These are phyloP conservation scores for Beris chalybata DNA, from an alignment of 2,888 invertebrate species.

Conservation along the genomic window DNA sequence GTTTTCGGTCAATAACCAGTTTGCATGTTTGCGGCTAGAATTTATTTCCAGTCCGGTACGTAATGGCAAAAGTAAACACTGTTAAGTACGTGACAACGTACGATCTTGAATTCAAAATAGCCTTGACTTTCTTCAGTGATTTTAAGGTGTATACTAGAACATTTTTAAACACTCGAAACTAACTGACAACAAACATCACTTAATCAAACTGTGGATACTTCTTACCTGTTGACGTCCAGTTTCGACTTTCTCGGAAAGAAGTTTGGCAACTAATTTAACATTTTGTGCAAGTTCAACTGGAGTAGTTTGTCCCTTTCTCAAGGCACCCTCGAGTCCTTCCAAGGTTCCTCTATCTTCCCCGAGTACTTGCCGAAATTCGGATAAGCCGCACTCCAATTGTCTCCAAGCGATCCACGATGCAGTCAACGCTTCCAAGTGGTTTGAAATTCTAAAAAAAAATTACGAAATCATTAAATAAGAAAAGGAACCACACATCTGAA, in stretches of 20 bases:
- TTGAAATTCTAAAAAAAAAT: constrained; percentile 64
- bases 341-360: constrained; percentile 65
- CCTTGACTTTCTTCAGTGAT: too few species aligned
- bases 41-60: too few species aligned
- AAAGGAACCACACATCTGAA: neutral
- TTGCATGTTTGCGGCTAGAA: too few species aligned
- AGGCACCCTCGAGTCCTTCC: constrained; percentile 54
- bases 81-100: too few species aligned
- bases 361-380: constrained; percentile 75
- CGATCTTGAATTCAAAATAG: too few species aligned
- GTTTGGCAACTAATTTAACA: constrained; percentile 56
- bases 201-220: neutral
- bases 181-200: neutral
- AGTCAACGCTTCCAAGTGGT: constrained; percentile 71
- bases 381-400: constrained; percentile 74
- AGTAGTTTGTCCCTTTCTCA: constrained; percentile 52
- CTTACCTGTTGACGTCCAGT: constrained; percentile 52
- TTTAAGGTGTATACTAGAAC: too few species aligned
- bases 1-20: too few species aligned
- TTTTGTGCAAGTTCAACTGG: constrained; percentile 55
- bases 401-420: constrained; percentile 73
- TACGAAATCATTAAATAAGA: neutral
- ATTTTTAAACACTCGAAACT: too few species aligned
- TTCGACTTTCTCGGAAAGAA: constrained; percentile 56
- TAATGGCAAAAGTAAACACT: too few species aligned